These are phyloP conservation scores for Paguma larvata DNA, from an alignment of 2,797 vertebrate genomes.

Conservation along the genomic window DNA sequence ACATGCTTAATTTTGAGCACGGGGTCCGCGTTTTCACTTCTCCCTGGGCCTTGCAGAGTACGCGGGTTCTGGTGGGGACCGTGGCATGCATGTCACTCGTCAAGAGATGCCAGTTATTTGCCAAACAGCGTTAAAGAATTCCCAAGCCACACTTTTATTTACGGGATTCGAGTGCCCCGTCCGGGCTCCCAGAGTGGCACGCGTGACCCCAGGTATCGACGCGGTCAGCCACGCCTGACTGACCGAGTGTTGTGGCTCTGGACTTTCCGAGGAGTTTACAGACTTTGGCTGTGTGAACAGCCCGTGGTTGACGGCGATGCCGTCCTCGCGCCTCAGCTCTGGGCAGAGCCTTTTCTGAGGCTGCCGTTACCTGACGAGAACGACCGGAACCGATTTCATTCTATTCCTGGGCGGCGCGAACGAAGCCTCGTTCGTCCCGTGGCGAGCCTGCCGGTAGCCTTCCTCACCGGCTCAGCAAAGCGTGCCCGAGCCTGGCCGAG, in stretches of 20 bases:
- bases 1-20: neutral
- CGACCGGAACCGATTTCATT: neutral
- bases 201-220: neutral
- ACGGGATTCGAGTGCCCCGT: neutral
- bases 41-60: neutral
- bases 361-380: neutral
- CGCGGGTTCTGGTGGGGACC: neutral
- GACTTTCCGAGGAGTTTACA: neutral
- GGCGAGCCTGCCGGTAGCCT: neutral
- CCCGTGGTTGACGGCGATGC: neutral
- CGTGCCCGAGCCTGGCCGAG: accelerated
- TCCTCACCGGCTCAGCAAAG: neutral
- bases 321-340: neutral
- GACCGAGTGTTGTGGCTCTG: neutral
- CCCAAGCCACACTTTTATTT: neutral
- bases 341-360: neutral
- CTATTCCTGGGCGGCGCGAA: neutral
- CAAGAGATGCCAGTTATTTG: neutral
- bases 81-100: neutral
- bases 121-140: neutral
- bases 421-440: neutral
- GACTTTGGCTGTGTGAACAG: neutral
- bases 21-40: neutral
- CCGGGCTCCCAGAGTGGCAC: neutral
- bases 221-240: neutral